Evolutionary conservation across 2,797 vertebrate species (phyloP).

Genomic region (Hephaestus fuliginosus): DNA sequence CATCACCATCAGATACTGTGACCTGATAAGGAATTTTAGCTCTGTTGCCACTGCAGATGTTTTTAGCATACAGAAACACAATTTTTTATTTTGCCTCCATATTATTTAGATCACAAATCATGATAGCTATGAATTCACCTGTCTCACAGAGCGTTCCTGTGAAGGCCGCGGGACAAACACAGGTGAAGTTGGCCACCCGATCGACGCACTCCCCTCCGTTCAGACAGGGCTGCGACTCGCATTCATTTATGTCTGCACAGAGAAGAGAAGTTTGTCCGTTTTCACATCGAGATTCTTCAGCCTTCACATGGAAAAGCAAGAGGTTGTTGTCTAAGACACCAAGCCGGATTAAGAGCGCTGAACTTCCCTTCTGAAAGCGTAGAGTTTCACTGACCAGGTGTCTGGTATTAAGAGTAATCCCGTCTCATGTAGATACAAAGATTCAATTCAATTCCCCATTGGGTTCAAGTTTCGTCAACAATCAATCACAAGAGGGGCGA

Average conservation of each 20-base stretch:
- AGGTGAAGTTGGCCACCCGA: slow-evolving; percentile 89
- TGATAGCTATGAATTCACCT: slow-evolving; percentile 81
- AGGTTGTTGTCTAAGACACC: slow-evolving; percentile 45
- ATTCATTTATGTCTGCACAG: slow-evolving; percentile 90
- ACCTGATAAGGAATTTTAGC: too few species aligned
- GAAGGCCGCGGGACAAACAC: slow-evolving; percentile 88
- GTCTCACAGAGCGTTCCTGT: slow-evolving; percentile 91
- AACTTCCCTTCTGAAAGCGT: slow-evolving; percentile 63
- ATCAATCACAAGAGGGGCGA: slow-evolving; percentile 48
- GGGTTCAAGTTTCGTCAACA: slow-evolving; percentile 77
- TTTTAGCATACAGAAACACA: too few species aligned
- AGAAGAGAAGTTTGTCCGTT: slow-evolving; percentile 23
- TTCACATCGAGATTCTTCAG: slow-evolving; percentile 32
- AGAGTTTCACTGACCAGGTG: slow-evolving; percentile 79
- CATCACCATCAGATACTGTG: too few species aligned
- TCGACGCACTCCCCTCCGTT: slow-evolving; percentile 91
- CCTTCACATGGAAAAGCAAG: slow-evolving; percentile 42
- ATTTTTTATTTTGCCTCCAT: too few species aligned
- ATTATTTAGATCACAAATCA: too few species aligned
- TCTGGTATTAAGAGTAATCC: slow-evolving; percentile 80
- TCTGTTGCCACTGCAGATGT: too few species aligned
- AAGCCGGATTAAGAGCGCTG: slow-evolving; percentile 57
- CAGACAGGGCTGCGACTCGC: slow-evolving; percentile 90
- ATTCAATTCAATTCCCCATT: slow-evolving; percentile 67
- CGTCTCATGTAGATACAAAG: slow-evolving; percentile 75